These are phyloP conservation scores for Pandion haliaetus DNA, from an alignment of 2,113 vertebrate species.

Conservation along the genomic window DNA sequence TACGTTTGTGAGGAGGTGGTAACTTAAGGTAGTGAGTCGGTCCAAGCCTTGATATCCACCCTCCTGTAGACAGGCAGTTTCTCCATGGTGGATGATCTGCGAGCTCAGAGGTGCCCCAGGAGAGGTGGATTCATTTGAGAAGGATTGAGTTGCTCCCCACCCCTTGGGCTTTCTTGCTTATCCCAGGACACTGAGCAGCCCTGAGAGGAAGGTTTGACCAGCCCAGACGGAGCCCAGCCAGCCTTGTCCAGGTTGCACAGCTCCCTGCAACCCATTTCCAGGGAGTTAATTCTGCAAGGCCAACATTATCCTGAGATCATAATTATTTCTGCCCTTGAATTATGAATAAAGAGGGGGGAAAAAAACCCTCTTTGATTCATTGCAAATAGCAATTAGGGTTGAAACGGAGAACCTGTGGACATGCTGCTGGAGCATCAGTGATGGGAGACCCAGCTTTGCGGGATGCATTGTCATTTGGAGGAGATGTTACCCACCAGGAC, in stretches of 20 bases:
- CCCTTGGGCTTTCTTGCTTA: neutral
- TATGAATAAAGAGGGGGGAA: neutral
- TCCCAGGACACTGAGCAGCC: neutral
- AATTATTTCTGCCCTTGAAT: neutral
- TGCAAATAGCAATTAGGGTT: neutral
- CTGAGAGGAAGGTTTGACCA: neutral
- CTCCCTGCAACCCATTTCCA: neutral
- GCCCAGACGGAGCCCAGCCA: neutral
- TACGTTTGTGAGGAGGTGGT: neutral
- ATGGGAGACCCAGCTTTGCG: neutral
- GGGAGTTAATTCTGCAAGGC: neutral
- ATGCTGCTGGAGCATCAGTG: neutral
- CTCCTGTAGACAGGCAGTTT: neutral
- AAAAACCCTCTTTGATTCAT: neutral
- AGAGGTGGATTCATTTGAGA: neutral
- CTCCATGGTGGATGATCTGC: neutral
- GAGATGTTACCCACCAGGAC: neutral
- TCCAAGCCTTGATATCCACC: neutral
- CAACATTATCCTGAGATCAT: neutral
- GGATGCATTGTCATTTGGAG: neutral
- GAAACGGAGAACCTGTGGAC: neutral
- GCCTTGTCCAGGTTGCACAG: neutral
- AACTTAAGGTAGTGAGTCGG: neutral
- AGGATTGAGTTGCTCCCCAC: neutral
- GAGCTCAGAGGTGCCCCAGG: neutral